phyloP scores from a whole-genome alignment of 2,797 vertebrate genomes.

The Vultur gryphus region DNA sequence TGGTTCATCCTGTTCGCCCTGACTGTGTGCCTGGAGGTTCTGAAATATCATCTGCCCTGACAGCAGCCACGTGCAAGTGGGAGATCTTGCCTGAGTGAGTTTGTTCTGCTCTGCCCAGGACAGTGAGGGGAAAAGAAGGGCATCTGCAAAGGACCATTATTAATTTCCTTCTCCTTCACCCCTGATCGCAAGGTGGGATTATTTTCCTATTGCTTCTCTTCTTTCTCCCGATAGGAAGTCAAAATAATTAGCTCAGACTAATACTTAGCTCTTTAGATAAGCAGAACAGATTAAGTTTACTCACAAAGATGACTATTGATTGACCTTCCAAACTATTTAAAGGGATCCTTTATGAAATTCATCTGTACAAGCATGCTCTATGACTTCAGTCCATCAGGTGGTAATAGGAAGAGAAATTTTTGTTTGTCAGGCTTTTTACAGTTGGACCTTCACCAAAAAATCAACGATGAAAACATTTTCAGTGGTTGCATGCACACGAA shows the following conservation, averaged over 20 bases:
- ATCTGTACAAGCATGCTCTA: not conserved
- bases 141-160: not conserved
- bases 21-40: not conserved
- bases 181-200: not conserved
- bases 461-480: not conserved
- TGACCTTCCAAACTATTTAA: not conserved
- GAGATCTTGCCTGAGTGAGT: not conserved
- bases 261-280: not conserved
- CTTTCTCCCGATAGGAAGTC: not conserved
- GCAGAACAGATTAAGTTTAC: not conserved
- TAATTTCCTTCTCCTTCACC: not conserved
- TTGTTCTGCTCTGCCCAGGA: not conserved
- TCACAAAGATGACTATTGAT: not conserved
- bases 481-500: not conserved
- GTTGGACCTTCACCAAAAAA: not conserved
- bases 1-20: not conserved
- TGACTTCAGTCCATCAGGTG: not conserved
- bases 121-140: not conserved
- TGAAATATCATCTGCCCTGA: not conserved
- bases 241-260: not conserved
- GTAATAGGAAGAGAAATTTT: not conserved
- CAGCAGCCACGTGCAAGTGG: fast-evolving
- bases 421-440: not conserved
- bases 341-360: not conserved
- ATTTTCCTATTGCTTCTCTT: not conserved